Evolutionary conservation across 2,888 invertebrate genomes (phyloP), one percentile per base, ranked within the genome.

Genomic region (Mythimna pallens): DNA sequence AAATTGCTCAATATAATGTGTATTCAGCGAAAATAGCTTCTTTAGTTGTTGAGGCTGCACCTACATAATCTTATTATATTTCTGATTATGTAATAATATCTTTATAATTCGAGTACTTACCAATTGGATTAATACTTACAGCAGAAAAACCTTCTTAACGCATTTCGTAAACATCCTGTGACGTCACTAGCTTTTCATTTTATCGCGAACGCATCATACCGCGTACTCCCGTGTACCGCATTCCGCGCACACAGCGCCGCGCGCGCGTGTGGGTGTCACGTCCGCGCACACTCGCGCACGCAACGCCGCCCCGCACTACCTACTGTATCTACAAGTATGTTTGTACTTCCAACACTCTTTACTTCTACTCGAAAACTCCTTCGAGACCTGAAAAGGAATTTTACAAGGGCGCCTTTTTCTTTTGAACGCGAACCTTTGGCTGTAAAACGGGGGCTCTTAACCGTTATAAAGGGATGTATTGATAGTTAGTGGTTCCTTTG

Each of bases 311-410:
- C 88, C 84, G 85, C 89, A 89, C 91, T 90, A 89, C 87, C 83
- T 88, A 91, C 90, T 91, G 89, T 89, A 88, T 87, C 88, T 88
- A 88, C 85, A 87, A 86, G 88, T 90, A 83, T 88, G 87, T 91
- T 90, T 88, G 89, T 83, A 67, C 76, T 89, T 80, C 82, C 80
- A 85, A 81, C 86, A 87, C 87, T 84, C 86, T 89, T 90, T 88
- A 83, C 86, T 87, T 86, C 79, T 78, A 86, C 87, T 86, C 78
- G 84, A 88, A 91, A 93, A 94, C 92, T 94, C 95, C 94, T 92
- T 84, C 70, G 95, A 94, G 95, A 95, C 93, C 93, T 93, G 93
- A 94, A 94, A 94, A 93, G 76, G 91, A 93, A 92, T 93, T 94
- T 95, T 92, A 93, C 94, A 94, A 94, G 94, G 93, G 93, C 93